These are phyloP conservation scores for human DNA, from an alignment of 2,113 vertebrate species.

Conservation along the genomic window DNA sequence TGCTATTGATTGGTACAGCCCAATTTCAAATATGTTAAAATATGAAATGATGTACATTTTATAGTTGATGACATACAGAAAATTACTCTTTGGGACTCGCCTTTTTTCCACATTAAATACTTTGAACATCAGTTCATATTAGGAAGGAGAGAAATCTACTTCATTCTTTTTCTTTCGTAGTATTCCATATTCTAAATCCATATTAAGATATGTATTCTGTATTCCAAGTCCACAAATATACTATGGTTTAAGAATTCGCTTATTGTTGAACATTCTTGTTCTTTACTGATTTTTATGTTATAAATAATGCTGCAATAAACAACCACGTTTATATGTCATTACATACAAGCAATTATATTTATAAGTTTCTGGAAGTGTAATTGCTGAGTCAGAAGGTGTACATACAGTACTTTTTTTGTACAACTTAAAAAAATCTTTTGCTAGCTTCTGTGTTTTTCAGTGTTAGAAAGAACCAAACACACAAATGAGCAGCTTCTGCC, in stretches of 20 bases:
- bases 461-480: not conserved
- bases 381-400: not conserved
- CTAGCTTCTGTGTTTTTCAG: not conserved
- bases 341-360: not conserved
- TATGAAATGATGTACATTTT: not conserved
- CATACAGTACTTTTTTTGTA: not conserved
- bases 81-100: not conserved
- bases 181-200: not conserved
- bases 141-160: not conserved
- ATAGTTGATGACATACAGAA: not conserved
- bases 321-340: not conserved
- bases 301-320: not conserved
- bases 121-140: not conserved
- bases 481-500: not conserved
- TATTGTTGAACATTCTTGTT: not conserved
- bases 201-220: not conserved
- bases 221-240: not conserved
- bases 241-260: conserved; percentile 6
- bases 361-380: not conserved
- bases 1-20: not conserved
- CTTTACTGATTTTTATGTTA: not conserved
- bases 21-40: not conserved
- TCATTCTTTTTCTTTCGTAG: not conserved
- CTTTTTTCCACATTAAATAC: not conserved
- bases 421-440: not conserved